Conservation (phyloP, 2,888 invertebrate species). For the Drosophila heteroneura region DNA sequence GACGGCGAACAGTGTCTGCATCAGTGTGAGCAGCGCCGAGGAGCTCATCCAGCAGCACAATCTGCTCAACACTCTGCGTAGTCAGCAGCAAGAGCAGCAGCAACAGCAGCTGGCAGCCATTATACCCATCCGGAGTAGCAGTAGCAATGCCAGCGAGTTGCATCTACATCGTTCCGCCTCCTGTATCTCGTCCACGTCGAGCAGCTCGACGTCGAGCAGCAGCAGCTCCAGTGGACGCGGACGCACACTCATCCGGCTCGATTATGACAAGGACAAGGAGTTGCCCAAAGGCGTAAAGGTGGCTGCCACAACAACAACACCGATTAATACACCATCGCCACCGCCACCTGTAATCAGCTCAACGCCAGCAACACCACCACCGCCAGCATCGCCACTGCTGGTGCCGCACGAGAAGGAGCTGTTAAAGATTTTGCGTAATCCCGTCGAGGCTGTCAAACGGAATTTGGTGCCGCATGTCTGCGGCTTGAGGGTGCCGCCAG, state of each 20-base stretch:
- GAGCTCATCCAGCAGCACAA: slow-evolving; percentile 83
- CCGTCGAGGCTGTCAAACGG: slow-evolving; percentile 91
- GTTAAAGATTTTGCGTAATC: slow-evolving; percentile 88
- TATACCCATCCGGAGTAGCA: slow-evolving; percentile 85
- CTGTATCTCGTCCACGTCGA: slow-evolving; percentile 81
- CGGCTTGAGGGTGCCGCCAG: slow-evolving; percentile 86
- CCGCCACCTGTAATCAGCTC: slow-evolving; percentile 56
- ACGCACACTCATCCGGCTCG: slow-evolving; percentile 83
- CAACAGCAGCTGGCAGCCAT: slow-evolving; percentile 81
- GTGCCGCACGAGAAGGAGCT: slow-evolving; percentile 86
- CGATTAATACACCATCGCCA: slow-evolving; percentile 65
- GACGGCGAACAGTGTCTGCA: slow-evolving; percentile 88
- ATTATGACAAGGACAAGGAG: slow-evolving; percentile 83
- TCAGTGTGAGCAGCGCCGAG: slow-evolving; percentile 85
- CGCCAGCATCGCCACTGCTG: slow-evolving; percentile 29
- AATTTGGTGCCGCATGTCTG: slow-evolving; percentile 92
- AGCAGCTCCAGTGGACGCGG: slow-evolving; percentile 77
- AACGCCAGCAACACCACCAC: slow-evolving; percentile 51
- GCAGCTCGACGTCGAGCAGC: slow-evolving; percentile 75
- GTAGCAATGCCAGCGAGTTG: slow-evolving; percentile 53
- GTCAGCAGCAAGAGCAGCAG: slow-evolving; percentile 59
- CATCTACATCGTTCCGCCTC: slow-evolving; percentile 82
- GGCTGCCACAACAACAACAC: slow-evolving; percentile 57
- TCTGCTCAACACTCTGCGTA: slow-evolving; percentile 83
- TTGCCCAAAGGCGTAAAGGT: slow-evolving; percentile 17